phyloP scores from a whole-genome alignment of 2,888 invertebrate species.

The Plagodis dolabraria region DNA sequence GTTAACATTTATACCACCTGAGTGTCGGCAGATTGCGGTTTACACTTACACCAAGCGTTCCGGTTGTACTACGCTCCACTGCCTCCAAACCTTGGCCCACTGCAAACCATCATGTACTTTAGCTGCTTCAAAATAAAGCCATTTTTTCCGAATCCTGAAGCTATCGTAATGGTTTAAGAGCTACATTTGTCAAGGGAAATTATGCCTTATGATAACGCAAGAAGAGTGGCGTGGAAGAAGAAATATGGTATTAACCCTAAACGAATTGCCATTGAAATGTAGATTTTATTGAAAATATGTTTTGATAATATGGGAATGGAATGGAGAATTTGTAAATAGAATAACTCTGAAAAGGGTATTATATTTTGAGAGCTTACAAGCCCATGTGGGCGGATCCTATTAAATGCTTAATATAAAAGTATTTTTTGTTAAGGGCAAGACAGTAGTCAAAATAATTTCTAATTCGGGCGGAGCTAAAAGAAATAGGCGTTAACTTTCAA shows the following conservation, averaged over 20 bases:
- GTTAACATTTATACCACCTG: conserved; percentile 64
- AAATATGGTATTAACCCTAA: conserved; percentile 30
- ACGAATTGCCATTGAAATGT: conserved; percentile 51
- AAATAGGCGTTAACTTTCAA: no score
- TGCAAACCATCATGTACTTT: conserved; percentile 41
- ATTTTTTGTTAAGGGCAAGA: no score
- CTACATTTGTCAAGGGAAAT: conserved; percentile 36
- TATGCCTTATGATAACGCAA: conserved; percentile 33
- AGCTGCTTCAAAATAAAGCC: conserved; percentile 30
- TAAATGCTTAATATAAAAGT: no score
- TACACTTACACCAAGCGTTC: conserved; percentile 67
- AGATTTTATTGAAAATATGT: conserved; percentile 62
- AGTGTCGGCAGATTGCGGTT: conserved; percentile 77
- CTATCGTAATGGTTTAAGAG: conserved; percentile 9
- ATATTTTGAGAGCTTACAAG: no score
- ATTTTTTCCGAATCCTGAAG: conserved; percentile 13
- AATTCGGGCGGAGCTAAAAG: no score
- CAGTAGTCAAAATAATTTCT: no score
- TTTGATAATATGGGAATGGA: conserved; percentile 44
- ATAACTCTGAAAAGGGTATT: conserved; percentile 5
- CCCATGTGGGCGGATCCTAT: no score
- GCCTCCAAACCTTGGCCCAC: conserved; percentile 30
- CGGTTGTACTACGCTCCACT: conserved; percentile 54
- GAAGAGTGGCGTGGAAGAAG: conserved; percentile 30
- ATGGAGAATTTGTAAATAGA: conserved; percentile 36